These are phyloP conservation scores for Gryon sp. DNA, from an alignment of 1,140 invertebrate species.

Conservation along the genomic window DNA sequence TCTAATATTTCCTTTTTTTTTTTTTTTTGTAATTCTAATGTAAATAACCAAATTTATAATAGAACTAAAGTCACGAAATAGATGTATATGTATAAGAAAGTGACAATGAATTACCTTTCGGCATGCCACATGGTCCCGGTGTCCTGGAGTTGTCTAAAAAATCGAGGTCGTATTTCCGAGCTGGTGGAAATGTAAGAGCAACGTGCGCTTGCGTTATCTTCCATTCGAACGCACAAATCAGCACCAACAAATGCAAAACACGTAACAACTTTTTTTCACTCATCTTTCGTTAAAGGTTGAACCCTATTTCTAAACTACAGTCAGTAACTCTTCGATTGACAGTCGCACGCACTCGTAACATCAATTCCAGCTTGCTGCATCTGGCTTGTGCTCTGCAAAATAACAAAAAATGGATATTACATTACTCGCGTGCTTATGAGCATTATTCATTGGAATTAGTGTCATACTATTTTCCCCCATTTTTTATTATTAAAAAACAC, in stretches of 20 bases:
- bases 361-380: conserved; percentile 49
- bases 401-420: conserved; percentile 26
- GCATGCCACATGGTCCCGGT: conserved; percentile 95
- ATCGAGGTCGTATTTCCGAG: conserved; percentile 93
- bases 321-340: conserved; percentile 47
- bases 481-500: neutral
- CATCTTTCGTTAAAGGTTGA: conserved; percentile 41
- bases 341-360: conserved; percentile 49
- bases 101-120: conserved; percentile 89
- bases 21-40: no score
- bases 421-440: neutral
- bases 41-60: no score
- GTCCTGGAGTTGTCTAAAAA: conserved; percentile 96
- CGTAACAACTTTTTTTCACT: conserved; percentile 52
- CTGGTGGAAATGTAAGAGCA: conserved; percentile 91
- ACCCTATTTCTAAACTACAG: conserved; percentile 42
- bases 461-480: neutral
- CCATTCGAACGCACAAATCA: conserved; percentile 62
- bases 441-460: neutral
- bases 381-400: conserved; percentile 48
- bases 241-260: conserved; percentile 59
- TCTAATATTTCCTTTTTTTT: no score
- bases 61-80: neutral
- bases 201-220: conserved; percentile 83
- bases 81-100: conserved; percentile 6